Conservation (phyloP, 2,888 invertebrate genomes). For the Bibio marci region DNA sequence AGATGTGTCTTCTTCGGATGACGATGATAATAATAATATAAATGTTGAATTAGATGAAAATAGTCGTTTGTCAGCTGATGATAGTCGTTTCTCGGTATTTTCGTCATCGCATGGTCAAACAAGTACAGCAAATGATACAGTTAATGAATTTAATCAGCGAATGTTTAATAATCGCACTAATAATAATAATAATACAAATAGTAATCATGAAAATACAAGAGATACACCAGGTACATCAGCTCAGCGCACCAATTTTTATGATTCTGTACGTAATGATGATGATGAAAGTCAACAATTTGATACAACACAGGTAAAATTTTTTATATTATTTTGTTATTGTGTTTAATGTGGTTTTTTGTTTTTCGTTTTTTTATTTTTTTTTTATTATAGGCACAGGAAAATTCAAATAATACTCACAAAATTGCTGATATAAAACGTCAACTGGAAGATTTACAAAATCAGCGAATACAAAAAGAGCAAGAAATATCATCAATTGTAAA, state of each 20-base stretch:
- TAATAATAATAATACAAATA: constrained; percentile 3
- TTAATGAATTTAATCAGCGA: constrained; percentile 24
- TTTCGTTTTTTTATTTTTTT: too few relatives aligned
- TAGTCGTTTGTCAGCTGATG: constrained; percentile 54
- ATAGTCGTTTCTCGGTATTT: constrained; percentile 55
- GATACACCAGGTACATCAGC: background rate
- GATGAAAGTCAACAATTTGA: background rate
- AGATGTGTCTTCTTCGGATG: constrained; percentile 74
- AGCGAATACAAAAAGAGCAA: constrained; percentile 60
- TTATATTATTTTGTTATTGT: too few relatives aligned
- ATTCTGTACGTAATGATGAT: constrained; percentile 1
- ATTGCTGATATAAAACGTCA: constrained; percentile 56
- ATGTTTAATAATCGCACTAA: constrained; percentile 19
- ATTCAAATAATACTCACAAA: too few relatives aligned
- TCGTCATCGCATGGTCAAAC: constrained; percentile 35
- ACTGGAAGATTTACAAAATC: constrained; percentile 53
- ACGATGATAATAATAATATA: constrained; percentile 52
- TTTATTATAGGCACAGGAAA: too few relatives aligned
- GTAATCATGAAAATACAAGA: constrained; percentile 1
- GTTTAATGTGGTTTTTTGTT: too few relatives aligned
- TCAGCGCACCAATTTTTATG: background rate
- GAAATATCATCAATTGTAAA: constrained; percentile 78
- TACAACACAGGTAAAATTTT: constrained; percentile 1
- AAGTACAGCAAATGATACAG: constrained; percentile 12
- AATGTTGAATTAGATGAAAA: constrained; percentile 53